These are phyloP conservation scores for Manduca sexta DNA, from an alignment of 1,140 invertebrate genomes.

Conservation along the genomic window DNA sequence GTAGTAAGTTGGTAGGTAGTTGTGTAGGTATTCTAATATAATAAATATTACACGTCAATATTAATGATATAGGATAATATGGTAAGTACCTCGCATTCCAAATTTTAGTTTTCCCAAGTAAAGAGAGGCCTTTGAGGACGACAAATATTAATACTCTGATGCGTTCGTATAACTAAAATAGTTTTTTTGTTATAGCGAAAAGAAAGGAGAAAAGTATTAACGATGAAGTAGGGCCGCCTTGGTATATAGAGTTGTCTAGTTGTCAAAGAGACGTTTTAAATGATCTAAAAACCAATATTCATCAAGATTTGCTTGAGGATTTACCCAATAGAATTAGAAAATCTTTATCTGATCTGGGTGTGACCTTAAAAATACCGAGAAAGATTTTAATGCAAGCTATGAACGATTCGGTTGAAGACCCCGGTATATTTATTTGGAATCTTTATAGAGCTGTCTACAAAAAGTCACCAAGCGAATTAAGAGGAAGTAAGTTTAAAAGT, in stretches of 20 bases:
- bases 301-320: constrained; percentile 56
- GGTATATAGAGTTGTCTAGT: constrained; percentile 51
- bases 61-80: too few relatives aligned
- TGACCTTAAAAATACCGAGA: constrained; percentile 42
- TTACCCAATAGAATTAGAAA: constrained; percentile 36
- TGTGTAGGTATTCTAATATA: too few relatives aligned
- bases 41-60: too few relatives aligned
- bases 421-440: constrained; percentile 58
- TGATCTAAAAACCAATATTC: constrained; percentile 40
- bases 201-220: constrained; percentile 33
- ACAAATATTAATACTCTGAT: too few relatives aligned
- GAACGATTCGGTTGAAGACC: constrained; percentile 39
- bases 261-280: constrained; percentile 37
- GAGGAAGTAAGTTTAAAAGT: constrained; percentile 26
- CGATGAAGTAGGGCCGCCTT: constrained; percentile 42
- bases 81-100: too few relatives aligned
- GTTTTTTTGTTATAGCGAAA: too few relatives aligned
- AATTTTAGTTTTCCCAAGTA: too few relatives aligned
- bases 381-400: constrained; percentile 43
- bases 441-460: constrained; percentile 49
- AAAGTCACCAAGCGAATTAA: constrained; percentile 38
- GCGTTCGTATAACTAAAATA: too few relatives aligned
- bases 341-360: constrained; percentile 48
- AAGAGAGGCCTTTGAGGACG: too few relatives aligned
- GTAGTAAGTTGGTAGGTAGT: too few relatives aligned